Evolutionary conservation across 2,888 invertebrate species (phyloP), one percentile per base, ranked within the genome.

Genomic region (Pseudanteris insignis): DNA sequence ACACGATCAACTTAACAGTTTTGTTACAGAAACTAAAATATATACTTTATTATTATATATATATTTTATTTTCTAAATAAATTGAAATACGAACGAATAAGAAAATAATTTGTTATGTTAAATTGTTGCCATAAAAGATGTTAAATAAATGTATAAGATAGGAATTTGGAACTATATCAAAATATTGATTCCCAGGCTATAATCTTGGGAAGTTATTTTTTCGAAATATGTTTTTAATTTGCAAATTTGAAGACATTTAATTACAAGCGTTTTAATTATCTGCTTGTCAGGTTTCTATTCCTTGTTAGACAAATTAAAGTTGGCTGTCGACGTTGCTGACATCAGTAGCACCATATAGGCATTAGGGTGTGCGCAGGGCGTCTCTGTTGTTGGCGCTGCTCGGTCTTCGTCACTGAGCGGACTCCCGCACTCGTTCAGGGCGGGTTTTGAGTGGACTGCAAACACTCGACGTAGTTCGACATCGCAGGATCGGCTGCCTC

Each of bases 361-460:
- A 37, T 36, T 36, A 8, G 43, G 53, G 53, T 18, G 36, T 41
- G 28, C 40, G 34, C 21, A 41, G 32, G 30, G 30, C 28, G 24
- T 55, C 55, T 41, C 13, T 29, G 47, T 47, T 41, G 25, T 8
- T 40, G 28, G 40, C 40, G 37, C 32, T 9, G 25, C 24, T 28
- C 44, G 46, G 29, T 38, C 64, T 53, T 61, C 61, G 64, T 61
- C 51, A 66, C 48, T 41, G 51, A 32, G 64, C 64, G 65, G 43
- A 67, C 71, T 68, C 69, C 67, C 67, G 67, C 66, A 65, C 73
- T 76, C 75, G 74, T 72, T 74, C 75, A 72, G 73, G 74, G 74
- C 77, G 74, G 71, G 72, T 77, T 76, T 79, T 72, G 73, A 79
- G 79, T 79, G 79, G 75, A 77, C 76, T 77, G 79, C 78, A 79